Base-by-base conservation (phyloP, 1,140 invertebrate species). In the Idris sp. region DNA sequence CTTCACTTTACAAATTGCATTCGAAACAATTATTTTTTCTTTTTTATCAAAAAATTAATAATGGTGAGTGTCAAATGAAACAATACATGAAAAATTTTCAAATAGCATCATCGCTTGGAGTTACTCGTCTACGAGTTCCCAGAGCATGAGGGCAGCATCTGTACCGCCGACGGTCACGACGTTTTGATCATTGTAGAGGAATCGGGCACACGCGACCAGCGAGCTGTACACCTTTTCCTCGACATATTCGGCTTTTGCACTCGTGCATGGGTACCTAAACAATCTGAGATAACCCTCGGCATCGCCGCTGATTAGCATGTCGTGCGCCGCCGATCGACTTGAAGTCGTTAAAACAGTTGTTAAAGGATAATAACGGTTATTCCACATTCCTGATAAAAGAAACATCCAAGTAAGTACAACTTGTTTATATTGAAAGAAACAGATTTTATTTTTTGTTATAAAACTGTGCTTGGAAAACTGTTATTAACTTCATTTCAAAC, bases 61-160 rank as follows among this genome's bases (percentile, higher is more conserved):
- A 1, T n/a, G 30, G 7, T 22, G 15, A 11, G 14, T 53, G 35
- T 58, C n/a, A 28, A 35, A 51, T 68, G 31, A 38, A 51, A 41
- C n/a, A n/a, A n/a, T n/a, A n/a, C n/a, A n/a, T n/a, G n/a, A n/a
- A n/a, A n/a, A n/a, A n/a, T n/a, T n/a, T n/a, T n/a, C n/a, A n/a
- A n/a, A n/a, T n/a, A n/a, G n/a, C n/a, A n/a, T n/a, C n/a, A n/a
- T n/a, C n/a, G n/a, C n/a, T n/a, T n/a, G n/a, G 5, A 25, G 14
- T 86, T 92, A 93, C 83, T 94, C 93, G 81, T 93, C 94, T 69
- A 94, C 91, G 53, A 96, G 87, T 84, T 95, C 93, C 96, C 96
- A 98, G 74, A 97, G 91, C 93, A 98, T 95, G 2, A 98, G 89
- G 30, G 95, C 92, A 40, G 95, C 96, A 83, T 98, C 96, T 74